phyloP scores from a whole-genome alignment of 2,113 vertebrate species.

The Microcebus jonahi region DNA sequence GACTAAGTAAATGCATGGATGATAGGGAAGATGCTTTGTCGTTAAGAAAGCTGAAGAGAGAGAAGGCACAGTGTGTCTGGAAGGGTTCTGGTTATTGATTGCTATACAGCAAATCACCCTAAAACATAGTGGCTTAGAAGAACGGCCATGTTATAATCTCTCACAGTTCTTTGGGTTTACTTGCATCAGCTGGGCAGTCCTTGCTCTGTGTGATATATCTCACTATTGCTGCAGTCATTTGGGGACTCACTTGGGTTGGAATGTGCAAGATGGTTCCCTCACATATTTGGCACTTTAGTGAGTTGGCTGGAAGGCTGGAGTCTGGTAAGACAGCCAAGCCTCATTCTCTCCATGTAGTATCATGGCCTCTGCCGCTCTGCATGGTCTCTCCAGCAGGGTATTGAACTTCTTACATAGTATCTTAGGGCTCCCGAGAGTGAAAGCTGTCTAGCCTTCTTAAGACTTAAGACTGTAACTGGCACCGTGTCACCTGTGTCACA shows the following conservation, averaged over 20 bases:
- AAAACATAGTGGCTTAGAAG: background rate
- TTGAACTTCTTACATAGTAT: background rate
- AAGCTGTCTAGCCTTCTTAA: background rate
- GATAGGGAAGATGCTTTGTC: background rate
- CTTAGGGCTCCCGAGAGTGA: background rate
- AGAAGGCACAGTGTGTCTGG: background rate
- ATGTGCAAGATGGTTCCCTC: background rate
- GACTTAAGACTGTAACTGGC: background rate
- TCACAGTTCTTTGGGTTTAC: background rate
- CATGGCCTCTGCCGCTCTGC: background rate
- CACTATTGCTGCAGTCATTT: background rate
- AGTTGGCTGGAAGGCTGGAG: background rate
- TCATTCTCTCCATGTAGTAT: background rate
- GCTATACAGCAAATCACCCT: background rate
- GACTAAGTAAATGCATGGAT: too few species aligned
- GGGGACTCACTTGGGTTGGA: background rate
- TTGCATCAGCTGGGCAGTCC: background rate
- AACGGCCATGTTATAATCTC: background rate
- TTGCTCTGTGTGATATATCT: background rate
- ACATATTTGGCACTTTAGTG: background rate
- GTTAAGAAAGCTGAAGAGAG: background rate
- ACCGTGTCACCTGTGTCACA: background rate
- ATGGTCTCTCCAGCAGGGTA: background rate
- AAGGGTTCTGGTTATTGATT: background rate
- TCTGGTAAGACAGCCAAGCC: too few species aligned